Evolutionary conservation across 1,140 invertebrate species (phyloP), one percentile per base, ranked within the genome.

Genomic region (Uloborus diversus): DNA sequence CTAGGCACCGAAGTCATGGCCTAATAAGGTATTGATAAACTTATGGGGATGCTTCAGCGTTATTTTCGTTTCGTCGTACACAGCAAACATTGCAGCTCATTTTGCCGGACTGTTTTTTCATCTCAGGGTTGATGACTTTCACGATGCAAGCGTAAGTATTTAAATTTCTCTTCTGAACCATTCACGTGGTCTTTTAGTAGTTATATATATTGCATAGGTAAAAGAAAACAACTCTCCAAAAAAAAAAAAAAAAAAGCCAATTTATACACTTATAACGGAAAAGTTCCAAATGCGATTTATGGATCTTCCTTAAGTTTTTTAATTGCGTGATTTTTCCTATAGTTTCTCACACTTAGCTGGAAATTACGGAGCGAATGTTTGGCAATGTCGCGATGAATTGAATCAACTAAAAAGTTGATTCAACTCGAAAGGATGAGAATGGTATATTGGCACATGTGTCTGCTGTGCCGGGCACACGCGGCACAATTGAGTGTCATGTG

Each of bases 21-120:
- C 95, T 82, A 96, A 96, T 87, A 97, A 97, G 87, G 80, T 81
- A 86, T 89, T 95, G 23, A 95, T 95, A 84, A 97, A 97, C 86
- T 93, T 97, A 56, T 97, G 95, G 95, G 95, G 95, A 47, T 94
- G 94, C 32, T 96, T 96, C 86, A 94, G 93, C 80, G 95, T 97
- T 70, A 96, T 97, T 85, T 96, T 97, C 84, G 94, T 97, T 35
- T 95, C 95, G 57, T 94, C 93, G 83, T 97, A 97, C 85, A 97
- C 95, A 61, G 95, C 95, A 83, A 97, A 97, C 86, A 95, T 96
- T 75, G 95, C 95, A 2, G 95, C 95, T 27, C 90, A 96, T 56
- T 95, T 97, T 80, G 95, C 96, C n/a, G 95, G 94, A 47, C 88
- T 94, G n/a, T 94, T 95, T 86, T 94, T 94, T 85, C 92, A 94